A percentile compares a stretch with the other conserved stretches of the same genome.
Evolutionary conservation across 2,797 vertebrate species (phyloP).

Genomic region (Odontamblyopus rebecca): DNA sequence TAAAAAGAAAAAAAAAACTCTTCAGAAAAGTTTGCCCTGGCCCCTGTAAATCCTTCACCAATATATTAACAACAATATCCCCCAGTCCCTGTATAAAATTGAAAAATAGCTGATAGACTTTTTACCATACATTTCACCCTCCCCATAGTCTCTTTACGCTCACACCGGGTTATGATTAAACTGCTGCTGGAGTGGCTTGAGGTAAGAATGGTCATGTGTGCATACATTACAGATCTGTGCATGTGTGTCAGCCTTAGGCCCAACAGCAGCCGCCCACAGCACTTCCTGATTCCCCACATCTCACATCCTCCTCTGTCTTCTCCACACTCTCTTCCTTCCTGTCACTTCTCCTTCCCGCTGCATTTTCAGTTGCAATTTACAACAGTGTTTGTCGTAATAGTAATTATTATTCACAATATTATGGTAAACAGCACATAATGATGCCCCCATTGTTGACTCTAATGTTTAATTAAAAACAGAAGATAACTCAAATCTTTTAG

Average conservation of each 20-base stretch:
- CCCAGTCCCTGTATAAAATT: not conserved
- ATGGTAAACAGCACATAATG: conserved; percentile 5
- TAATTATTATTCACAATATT: not conserved
- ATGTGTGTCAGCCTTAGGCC: conserved; percentile 20
- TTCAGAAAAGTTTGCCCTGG: too few relatives aligned
- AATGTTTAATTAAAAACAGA: conserved; percentile 9
- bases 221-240: not conserved
- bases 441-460: conserved; percentile 5
- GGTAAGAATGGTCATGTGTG: conserved; percentile 1
- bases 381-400: conserved; percentile 1
- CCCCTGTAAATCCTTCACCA: too few relatives aligned
- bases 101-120: not conserved
- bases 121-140: not conserved
- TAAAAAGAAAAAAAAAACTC: not conserved
- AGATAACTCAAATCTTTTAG: conserved; percentile 9
- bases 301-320: conserved; percentile 35
- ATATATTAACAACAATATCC: not conserved
- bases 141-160: not conserved
- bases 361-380: not conserved
- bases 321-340: conserved; percentile 38
- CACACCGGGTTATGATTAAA: not conserved
- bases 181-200: not conserved
- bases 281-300: conserved; percentile 50
- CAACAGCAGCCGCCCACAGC: conserved; percentile 46
- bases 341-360: conserved; percentile 14